Evolutionary conservation across 2,797 vertebrate genomes (phyloP), one percentile per base, ranked within the genome.

Genomic region (Lithobates pipiens): DNA sequence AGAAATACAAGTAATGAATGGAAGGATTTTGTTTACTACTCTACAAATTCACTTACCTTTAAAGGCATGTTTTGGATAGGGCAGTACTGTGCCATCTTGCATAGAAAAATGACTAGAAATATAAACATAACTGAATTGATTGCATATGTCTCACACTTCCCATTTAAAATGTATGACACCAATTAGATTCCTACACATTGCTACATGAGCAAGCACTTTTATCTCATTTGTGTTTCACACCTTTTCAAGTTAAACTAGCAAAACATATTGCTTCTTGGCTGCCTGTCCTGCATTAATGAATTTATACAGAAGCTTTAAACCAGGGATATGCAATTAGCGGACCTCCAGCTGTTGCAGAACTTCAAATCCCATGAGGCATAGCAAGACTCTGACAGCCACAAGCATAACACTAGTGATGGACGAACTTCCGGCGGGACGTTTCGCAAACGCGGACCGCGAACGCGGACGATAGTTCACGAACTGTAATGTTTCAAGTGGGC

Each of bases 101-200:
- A 75, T 13, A 34, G 69, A 77, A 15, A 63, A 86, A 74, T 75
- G 16, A 25, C 76, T 9, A 44, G 29, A 46, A 61, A 54, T 79
- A 83, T 4, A 29, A 83, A 54, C 13, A 42, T 34, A 75, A 61
- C 63, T 75, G 63, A 80, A 84, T 80, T 84, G 81, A 87, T 87
- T 76, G 79, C 81, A 84, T 75, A 70, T 87, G 86, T 87, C 81
- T 87, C 32, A 83, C 86, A 87, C 81, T 70, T 80, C 76, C n/a
- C 70, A 70, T 54, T 34, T 77, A 74, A 69, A 86, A 83, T 86
- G 75, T 86, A 86, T 86, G 85, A 86, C 85, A 83, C 80, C 85
- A 86, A 86, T 86, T 86, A 86, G 85, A 86, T 83, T 86, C 76
- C 85, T 86, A 68, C 80, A 86, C 85, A 86, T 75, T 75, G 76